Evolutionary conservation across 1,140 invertebrate species (phyloP), one percentile per base, ranked within the genome.

Genomic region (Caenorhabditis inopinata): DNA sequence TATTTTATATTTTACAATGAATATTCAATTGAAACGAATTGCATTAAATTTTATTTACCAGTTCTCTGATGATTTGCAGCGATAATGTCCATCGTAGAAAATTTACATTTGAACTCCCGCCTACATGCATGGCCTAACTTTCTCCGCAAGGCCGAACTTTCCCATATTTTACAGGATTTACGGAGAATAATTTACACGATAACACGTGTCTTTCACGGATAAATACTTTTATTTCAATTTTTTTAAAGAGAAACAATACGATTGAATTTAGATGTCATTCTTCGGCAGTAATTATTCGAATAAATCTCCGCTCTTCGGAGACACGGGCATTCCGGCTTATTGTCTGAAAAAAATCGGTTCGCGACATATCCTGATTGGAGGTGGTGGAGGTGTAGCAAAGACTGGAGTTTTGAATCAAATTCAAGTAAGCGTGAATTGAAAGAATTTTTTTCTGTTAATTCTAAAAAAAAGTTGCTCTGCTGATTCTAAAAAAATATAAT

Each of bases 361-460:
- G 90, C 92, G 95, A 80, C 95, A 98, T 91, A 93, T 98, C 85
- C 90, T 98, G 53, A 94, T 98, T 35, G 95, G 94, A 82, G 96
- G 96, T 49, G 96, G 96, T 62, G 96, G 96, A 76, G 96, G 96
- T 62, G 93, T 93, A 18, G 93, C 95, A 21, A 97, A 96, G 90
- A 97, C 95, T 49, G 96, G 96, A 25, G 93, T 98, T 79, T 92
- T 93, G 18, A 98, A 98, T 92, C 94, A 94, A 89, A 95, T 98
- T 91, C 95, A 88, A 87, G 90, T 89, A 35, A 27, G 74, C n/a
- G n/a, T n/a, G n/a, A n/a, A n/a, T n/a, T n/a, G n/a, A n/a, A n/a
- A n/a, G n/a, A n/a, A n/a, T n/a, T n/a, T n/a, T n/a, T n/a, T n/a
- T n/a, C n/a, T n/a, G n/a, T n/a, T n/a, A n/a, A n/a, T n/a, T n/a